A percentile compares a stretch with the other conserved stretches of the same genome.
These are phyloP conservation scores for Hydrozoanthus gracilis DNA, from an alignment of 92 coral and sea anemone species.

Conservation along the genomic window DNA sequence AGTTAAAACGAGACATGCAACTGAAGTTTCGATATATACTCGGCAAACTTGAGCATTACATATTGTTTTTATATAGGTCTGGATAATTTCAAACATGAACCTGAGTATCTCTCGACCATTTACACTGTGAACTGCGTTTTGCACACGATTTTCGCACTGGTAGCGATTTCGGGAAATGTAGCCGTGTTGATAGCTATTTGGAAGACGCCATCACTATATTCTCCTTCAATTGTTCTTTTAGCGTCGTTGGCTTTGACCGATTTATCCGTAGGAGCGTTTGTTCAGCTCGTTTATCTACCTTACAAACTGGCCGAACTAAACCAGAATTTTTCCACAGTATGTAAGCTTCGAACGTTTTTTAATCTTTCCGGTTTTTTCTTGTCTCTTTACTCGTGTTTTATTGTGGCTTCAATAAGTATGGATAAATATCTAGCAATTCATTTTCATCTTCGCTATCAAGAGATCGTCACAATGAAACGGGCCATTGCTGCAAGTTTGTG, in stretches of 20 bases:
- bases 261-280: constrained; percentile 2
- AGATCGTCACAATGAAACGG: background rate
- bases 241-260: background rate
- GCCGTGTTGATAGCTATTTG: background rate
- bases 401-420: constrained; percentile 13
- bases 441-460: constrained; percentile 9
- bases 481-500: background rate
- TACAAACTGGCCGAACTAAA: constrained; percentile 15
- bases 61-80: background rate
- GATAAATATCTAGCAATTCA: constrained; percentile 12
- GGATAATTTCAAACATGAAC: constrained; percentile 16
- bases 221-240: constrained; percentile 10
- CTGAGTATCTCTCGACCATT: constrained; percentile 4
- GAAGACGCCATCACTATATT: background rate
- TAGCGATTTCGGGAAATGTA: background rate
- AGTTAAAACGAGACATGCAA: too few relatives aligned
- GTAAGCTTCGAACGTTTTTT: background rate
- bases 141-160: constrained; percentile 1
- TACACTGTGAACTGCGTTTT: constrained; percentile 10
- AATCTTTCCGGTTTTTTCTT: constrained; percentile 5
- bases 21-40: background rate
- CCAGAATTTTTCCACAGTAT: background rate
- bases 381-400: constrained; percentile 15
- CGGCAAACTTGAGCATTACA: background rate
- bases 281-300: constrained; percentile 17